Evolutionary conservation across 2,888 invertebrate species (phyloP), one percentile per base, ranked within the genome.

Genomic region (Nephrotoma flavescens): DNA sequence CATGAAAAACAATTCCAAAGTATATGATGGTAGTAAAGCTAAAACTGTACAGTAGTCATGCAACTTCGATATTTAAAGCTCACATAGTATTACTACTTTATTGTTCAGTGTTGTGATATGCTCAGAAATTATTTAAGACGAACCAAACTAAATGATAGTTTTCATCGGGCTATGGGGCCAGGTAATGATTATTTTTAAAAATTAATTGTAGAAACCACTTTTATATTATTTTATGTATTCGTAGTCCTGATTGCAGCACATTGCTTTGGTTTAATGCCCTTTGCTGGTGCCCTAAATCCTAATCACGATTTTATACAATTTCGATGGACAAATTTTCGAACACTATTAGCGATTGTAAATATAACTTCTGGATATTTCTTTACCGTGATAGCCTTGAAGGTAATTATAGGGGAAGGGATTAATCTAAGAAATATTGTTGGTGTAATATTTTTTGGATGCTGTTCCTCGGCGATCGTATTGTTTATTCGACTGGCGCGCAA

Each of bases 221-320:
- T 2, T 2, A 3, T 31, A 31, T 31, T 31, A 31, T 83, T 83
- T 41, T 83, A 83, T 42, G 71, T 57, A 31, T 6, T 52, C 57
- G 5, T 47, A 87, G 91, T 92, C 12, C 89, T 92, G 41, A 88
- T 90, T 52, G 88, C 92, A 86, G 92, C 92, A 0, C 92, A 92
- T 88, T 91, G 90, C 86, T 92, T 93, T 86, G 92, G 91, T 44
- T 89, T 92, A 83, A 89, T 93, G 88, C 93, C 93, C 0, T 90
- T 92, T 1, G 89, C 89, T 86, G 92, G 92, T 0, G 88, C 92
- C 9, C 57, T 84, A 42, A n/a, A 41, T 12, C 15, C 42, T 5
- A 42, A 84, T 84, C n/a, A 12, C 5, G 6, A 6, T 12, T 84
- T n/a, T 15, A 6, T 84, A n/a, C n/a, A 42, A 42, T 84, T 84